Evolutionary conservation across 2,888 invertebrate species (phyloP).

Genomic region (Catocala sponsa): DNA sequence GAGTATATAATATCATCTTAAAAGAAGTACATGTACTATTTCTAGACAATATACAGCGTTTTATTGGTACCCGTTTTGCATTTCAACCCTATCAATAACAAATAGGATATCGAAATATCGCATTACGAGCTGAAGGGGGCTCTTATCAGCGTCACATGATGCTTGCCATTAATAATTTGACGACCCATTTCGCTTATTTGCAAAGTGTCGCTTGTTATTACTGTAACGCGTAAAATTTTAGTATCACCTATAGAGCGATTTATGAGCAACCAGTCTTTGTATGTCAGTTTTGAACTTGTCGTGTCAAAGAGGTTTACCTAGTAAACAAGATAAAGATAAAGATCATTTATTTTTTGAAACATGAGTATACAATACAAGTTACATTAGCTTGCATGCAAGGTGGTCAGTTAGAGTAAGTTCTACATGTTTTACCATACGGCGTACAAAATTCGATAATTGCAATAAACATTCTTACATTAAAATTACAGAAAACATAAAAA

Average conservation of each 20-base stretch:
- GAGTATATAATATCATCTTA: not conserved
- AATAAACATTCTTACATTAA: too few relatives aligned
- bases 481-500: too few relatives aligned
- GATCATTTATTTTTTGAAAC: too few relatives aligned
- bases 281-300: too few relatives aligned
- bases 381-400: too few relatives aligned
- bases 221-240: not conserved
- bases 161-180: conserved; percentile 6
- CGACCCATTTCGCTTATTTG: conserved; percentile 6
- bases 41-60: not conserved
- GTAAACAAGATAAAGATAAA: too few relatives aligned
- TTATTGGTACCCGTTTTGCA: not conserved
- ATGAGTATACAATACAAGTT: too few relatives aligned
- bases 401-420: too few relatives aligned
- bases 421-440: too few relatives aligned
- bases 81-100: not conserved
- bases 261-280: too few relatives aligned
- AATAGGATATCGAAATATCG: not conserved
- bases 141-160: conserved; percentile 6
- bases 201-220: conserved; percentile 5
- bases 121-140: conserved; percentile 2
- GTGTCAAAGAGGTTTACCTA: too few relatives aligned
- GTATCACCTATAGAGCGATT: not conserved
- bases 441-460: too few relatives aligned
- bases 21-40: not conserved